Conservation (phyloP, 1,140 invertebrate genomes). For the Trinorchestia longiramus region DNA sequence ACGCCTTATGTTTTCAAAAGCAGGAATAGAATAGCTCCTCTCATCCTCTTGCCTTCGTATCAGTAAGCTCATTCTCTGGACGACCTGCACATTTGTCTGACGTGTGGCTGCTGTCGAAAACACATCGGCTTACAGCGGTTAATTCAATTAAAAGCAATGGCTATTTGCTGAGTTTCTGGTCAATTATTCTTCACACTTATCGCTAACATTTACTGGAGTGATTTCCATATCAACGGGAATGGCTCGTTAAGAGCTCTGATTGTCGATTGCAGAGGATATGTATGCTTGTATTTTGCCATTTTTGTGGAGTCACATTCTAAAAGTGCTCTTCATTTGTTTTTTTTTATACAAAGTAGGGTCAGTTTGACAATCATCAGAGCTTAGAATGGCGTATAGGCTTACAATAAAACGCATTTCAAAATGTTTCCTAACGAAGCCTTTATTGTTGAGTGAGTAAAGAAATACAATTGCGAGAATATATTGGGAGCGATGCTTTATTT, state of each 20-base stretch:
- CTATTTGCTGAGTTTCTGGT: slow-evolving; percentile 54
- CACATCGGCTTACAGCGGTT: slow-evolving; percentile 6
- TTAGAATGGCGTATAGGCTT: background rate
- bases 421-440: background rate
- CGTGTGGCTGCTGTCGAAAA: slow-evolving; percentile 8
- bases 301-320: background rate
- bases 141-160: slow-evolving; percentile 54
- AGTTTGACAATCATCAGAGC: background rate
- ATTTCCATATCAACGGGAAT: slow-evolving; percentile 43
- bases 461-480: background rate
- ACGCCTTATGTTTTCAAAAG: background rate
- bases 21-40: background rate
- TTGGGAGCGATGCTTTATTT: background rate
- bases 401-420: background rate
- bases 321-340: background rate
- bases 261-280: slow-evolving; percentile 1
- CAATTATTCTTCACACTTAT: slow-evolving; percentile 55
- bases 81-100: background rate
- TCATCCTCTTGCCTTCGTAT: background rate
- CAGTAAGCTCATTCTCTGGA: background rate
- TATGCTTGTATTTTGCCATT: background rate
- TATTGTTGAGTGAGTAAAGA: background rate
- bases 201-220: slow-evolving; percentile 40
- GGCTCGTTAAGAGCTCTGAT: background rate
- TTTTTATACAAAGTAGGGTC: background rate